Evolutionary conservation across 2,113 vertebrate genomes (phyloP).

Genomic region (human (Homo sapiens)): DNA sequence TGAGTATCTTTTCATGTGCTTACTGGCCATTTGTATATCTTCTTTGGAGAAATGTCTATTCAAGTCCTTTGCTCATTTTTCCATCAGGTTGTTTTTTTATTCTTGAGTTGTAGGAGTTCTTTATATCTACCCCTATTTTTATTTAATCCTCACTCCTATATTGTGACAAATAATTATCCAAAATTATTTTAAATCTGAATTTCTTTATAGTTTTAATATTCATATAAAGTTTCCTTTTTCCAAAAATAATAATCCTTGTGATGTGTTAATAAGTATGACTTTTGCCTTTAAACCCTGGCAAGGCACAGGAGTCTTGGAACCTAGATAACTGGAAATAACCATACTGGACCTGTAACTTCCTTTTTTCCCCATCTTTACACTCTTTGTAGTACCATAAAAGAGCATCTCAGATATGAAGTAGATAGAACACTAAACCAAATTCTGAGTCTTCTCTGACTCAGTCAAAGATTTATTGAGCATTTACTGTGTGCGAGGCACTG

Average conservation of each 20-base stretch:
- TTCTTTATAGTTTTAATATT: neutral
- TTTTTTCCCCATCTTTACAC: neutral
- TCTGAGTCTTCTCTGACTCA: neutral
- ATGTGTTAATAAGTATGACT: neutral
- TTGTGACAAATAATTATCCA: neutral
- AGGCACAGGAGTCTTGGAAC: neutral
- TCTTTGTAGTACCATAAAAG: neutral
- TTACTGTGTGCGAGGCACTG: neutral
- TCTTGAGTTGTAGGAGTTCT: neutral
- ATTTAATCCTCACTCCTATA: neutral
- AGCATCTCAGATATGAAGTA: neutral
- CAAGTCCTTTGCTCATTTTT: neutral
- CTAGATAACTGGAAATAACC: neutral
- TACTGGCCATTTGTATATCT: neutral
- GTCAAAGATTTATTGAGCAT: neutral
- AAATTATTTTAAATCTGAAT: neutral
- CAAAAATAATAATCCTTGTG: neutral
- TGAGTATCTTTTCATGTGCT: neutral
- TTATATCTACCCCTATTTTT: neutral
- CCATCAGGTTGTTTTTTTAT: neutral
- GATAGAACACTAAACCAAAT: neutral
- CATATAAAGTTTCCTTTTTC: neutral
- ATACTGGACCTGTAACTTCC: neutral
- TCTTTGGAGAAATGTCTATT: neutral
- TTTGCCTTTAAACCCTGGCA: neutral